Evolutionary conservation across 2,797 vertebrate genomes (phyloP).

Genomic region (Discoglossus pictus): DNA sequence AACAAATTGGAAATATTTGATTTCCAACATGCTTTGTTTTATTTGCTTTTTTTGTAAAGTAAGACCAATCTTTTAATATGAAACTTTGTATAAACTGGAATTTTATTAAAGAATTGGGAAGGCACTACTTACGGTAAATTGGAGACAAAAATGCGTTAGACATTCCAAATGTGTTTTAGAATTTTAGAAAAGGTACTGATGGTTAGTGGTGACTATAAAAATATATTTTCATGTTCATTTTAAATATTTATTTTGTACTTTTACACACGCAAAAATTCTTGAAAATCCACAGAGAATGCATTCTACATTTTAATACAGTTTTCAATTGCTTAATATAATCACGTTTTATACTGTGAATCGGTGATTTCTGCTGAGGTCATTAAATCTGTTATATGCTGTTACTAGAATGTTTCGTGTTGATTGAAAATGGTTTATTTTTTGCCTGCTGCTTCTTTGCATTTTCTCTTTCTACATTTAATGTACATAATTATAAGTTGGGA

Average conservation of each 20-base stretch:
- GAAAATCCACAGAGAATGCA: neutral
- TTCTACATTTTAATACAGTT: slow-evolving; percentile 10
- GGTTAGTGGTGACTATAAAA: no score
- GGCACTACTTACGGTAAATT: no score
- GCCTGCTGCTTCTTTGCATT: no score
- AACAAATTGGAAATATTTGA: neutral
- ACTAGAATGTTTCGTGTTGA: no score
- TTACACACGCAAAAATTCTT: neutral
- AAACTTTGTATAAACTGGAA: slow-evolving; percentile 9
- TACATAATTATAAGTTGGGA: no score
- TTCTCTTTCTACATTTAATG: no score
- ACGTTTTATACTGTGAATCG: slow-evolving; percentile 42
- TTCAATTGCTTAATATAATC: neutral
- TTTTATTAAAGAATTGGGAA: neutral
- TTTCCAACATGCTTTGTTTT: neutral
- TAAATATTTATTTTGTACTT: slow-evolving; percentile 17
- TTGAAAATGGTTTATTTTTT: no score
- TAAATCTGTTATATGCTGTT: neutral
- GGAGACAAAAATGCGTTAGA: no score
- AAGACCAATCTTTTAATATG: neutral
- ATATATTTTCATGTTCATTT: neutral
- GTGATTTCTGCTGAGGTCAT: slow-evolving; percentile 4
- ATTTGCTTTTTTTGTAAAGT: neutral
- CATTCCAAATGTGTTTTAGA: no score
- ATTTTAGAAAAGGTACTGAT: no score